These are phyloP conservation scores for Paradisaea rubra DNA, from an alignment of 2,113 vertebrate species.

Conservation along the genomic window DNA sequence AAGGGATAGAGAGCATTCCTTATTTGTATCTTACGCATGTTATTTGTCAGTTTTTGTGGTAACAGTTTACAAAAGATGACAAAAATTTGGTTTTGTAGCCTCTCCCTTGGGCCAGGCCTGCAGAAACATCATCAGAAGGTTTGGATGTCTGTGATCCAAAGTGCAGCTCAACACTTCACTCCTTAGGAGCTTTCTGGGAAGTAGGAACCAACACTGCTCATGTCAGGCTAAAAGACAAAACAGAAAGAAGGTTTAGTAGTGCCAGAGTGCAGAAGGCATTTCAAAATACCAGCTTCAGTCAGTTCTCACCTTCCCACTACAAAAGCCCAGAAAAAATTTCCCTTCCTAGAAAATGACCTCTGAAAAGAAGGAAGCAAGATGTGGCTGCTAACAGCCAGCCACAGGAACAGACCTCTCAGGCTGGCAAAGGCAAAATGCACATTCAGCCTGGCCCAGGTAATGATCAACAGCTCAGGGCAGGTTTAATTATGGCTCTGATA, in stretches of 20 bases:
- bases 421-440: background rate
- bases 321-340: background rate
- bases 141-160: background rate
- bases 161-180: background rate
- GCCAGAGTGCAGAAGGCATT: background rate
- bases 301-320: background rate
- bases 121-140: background rate
- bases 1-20: background rate
- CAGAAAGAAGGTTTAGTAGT: background rate
- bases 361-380: background rate
- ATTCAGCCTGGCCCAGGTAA: background rate
- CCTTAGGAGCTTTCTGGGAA: background rate
- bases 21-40: background rate
- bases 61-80: background rate
- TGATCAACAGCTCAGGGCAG: background rate
- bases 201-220: background rate
- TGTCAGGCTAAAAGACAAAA: slow-evolving; percentile 51
- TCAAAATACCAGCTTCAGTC: background rate
- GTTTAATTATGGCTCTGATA: background rate
- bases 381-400: background rate
- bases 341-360: background rate
- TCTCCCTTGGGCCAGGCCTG: background rate
- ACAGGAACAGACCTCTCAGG: background rate
- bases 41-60: background rate
- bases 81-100: background rate